Evolutionary conservation across 2,113 vertebrate species (phyloP), one percentile per base, ranked within the genome.

Genomic region (Rhagologus leucostigma): DNA sequence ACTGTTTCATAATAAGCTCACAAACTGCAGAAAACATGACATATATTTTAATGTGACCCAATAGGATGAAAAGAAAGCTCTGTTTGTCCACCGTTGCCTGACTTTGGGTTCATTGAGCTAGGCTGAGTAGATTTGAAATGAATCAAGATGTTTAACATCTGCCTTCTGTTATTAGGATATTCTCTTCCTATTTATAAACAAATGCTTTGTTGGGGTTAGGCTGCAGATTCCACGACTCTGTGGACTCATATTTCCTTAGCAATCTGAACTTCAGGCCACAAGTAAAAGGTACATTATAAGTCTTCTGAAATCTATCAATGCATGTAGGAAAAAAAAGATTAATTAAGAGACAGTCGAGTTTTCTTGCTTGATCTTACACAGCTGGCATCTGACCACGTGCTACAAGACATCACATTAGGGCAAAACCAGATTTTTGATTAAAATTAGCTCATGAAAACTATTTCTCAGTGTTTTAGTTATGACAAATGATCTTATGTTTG

Each of bases 61-160:
- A 49, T 68, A 96, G 89, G 83, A 82, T 71, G 77, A 87, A 95
- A 98, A 96, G 87, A 97, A 97, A 97, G 76, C 67, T 96, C 78
- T 95, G 89, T 89, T 95, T 96, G 92, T 96, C 89, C 91, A 94
- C 84, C 88, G 69, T 77, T 90, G 94, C 87, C 88, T 73, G 68
- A 94, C 84, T 96, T 92, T 85, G 94, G 89, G 75, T 86, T 97
- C 76, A 49, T n/a, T 93, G 91, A 96, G 90, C 95, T 90, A 92
- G 86, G 69, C 84, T 81, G 71, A 91, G 91, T 78, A 91, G 95
- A 95, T 95, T 87, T 92, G 96, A 97, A 98, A 97, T 91, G 84
- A 97, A 95, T 97, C 96, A 98, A 97, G 96, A 97, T 97, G 96
- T 96, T 97, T 90, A 98, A 97, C 98, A 98, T 97, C 96, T 98